A percentile compares a stretch with the other conserved stretches of the same genome.
Conservation (phyloP, 2,113 vertebrate genomes). For the Crotalus tigris region DNA sequence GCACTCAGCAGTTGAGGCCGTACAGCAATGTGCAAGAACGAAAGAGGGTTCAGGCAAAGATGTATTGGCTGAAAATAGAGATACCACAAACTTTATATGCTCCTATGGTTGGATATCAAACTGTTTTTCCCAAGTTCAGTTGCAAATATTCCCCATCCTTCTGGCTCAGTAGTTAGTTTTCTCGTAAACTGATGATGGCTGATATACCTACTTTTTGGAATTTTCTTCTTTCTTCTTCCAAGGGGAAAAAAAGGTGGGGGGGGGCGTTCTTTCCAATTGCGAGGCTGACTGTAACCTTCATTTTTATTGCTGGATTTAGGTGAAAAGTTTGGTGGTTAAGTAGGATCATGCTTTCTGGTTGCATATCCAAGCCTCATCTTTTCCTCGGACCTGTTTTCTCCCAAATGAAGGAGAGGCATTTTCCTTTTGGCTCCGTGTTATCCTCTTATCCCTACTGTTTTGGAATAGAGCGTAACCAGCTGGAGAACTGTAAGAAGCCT, state of each 20-base stretch:
- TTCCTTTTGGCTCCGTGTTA: conserved; percentile 92
- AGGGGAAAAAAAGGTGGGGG: neutral
- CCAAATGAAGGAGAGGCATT: conserved; percentile 79
- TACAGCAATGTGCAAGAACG: neutral
- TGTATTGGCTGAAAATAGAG: neutral
- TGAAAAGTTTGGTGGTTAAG: conserved; percentile 69
- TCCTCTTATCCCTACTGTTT: conserved; percentile 99
- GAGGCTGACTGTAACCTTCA: conserved; percentile 28
- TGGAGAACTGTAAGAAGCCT: conserved; percentile 99
- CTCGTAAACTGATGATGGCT: neutral
- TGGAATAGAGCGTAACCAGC: conserved; percentile 98
- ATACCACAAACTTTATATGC: neutral
- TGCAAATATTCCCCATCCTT: neutral
- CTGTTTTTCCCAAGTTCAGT: neutral
- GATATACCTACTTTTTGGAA: neutral
- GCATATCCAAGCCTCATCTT: conserved; percentile 67
- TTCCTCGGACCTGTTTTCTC: conserved; percentile 73
- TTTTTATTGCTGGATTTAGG: conserved; percentile 48
- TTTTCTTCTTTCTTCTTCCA: neutral
- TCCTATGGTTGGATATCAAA: neutral
- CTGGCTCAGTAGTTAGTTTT: neutral
- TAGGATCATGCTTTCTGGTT: conserved; percentile 62
- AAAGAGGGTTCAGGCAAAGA: neutral
- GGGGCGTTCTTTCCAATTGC: neutral
- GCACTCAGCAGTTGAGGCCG: neutral